phyloP scores from a whole-genome alignment of 1,140 invertebrate species.

The Drosophila fuyamai region DNA sequence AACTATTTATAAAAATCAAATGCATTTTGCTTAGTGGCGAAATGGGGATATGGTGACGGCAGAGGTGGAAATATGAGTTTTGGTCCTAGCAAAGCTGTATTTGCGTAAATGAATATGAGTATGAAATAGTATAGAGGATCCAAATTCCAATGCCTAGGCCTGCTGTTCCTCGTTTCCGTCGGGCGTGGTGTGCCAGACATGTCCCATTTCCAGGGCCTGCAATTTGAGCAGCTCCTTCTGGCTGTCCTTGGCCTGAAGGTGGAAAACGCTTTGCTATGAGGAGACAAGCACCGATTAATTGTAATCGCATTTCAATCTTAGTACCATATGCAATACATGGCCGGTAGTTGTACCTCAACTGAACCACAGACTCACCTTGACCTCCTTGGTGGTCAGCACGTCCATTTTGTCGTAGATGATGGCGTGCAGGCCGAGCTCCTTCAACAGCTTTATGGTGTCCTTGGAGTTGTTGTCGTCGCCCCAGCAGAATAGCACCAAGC shows the following conservation, averaged over 20 bases:
- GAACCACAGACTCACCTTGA: slow-evolving; percentile 87
- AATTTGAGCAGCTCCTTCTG: slow-evolving; percentile 86
- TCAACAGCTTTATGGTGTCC: slow-evolving; percentile 93
- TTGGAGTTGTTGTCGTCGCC: slow-evolving; percentile 97
- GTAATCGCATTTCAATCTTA: background rate
- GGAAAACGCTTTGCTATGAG: slow-evolving; percentile 90
- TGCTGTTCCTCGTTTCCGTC: slow-evolving; percentile 68
- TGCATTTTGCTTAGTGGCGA: slow-evolving; percentile 63
- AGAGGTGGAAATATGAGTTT: slow-evolving; percentile 11
- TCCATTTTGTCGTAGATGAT: slow-evolving; percentile 97
- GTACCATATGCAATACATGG: background rate
- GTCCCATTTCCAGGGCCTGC: slow-evolving; percentile 77
- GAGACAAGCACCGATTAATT: background rate
- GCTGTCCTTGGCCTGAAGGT: slow-evolving; percentile 91
- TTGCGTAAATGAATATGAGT: slow-evolving; percentile 9
- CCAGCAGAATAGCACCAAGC: slow-evolving; percentile 97
- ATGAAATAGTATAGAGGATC: slow-evolving; percentile 7
- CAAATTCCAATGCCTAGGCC: slow-evolving; percentile 25
- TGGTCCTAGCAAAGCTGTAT: slow-evolving; percentile 27
- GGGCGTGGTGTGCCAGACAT: slow-evolving; percentile 71
- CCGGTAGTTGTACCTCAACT: no score
- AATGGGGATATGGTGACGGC: slow-evolving; percentile 11
- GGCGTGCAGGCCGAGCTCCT: slow-evolving; percentile 94
- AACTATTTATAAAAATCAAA: slow-evolving; percentile 35
- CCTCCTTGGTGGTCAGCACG: slow-evolving; percentile 91